Base-by-base conservation (phyloP, 2,888 invertebrate species). In the Phengaris arion region DNA sequence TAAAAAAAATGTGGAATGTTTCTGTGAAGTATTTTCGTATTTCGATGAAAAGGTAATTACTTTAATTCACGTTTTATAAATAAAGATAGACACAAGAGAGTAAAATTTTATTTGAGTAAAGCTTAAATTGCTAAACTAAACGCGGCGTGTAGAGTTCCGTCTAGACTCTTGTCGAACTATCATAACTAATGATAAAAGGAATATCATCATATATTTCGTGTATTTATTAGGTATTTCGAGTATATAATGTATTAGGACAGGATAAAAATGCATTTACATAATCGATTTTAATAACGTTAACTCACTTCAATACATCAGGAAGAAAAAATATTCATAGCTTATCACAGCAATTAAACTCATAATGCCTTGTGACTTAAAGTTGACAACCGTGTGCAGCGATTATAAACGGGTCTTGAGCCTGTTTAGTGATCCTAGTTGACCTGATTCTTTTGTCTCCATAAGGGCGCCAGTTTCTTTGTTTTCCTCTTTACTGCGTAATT, bases 401-500 rank as follows among this genome's bases (percentile, higher is more conserved):
- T 45, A 52, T 45, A 46, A 68, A 45, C 68, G 45, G 74, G 15
- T 68, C 68, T 68, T 68, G 52, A 35, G 52, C 68, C 70, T 51
- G 51, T 48, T 75, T 35, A 22, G 12, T 70, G 51, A 70, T 70
- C 69, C 69, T 54, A 55, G 69, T 75, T 72, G 70, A 75, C 70
- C 75, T 68, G 15, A 75, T 75, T 75, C 51, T 57, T 70, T 57
- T 48, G 57, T 70, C 55, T 59, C 51, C 48, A 22, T 35, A 35
- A 35, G 54, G 57, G 9, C 52, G 59, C 54, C 52, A 7, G 12
- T 70, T 57, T 45, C 69, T 76, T 74, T 59, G 15, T 35, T 48
- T 54, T 22, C 72, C 13, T 51, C 48, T 69, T 22, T 48, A 46
- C 75, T 75, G 59, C 70, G 75, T 70, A 69, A 70, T 55, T 69